Conservation (phyloP, 2,113 vertebrate species). For the Heterocephalus glaber region DNA sequence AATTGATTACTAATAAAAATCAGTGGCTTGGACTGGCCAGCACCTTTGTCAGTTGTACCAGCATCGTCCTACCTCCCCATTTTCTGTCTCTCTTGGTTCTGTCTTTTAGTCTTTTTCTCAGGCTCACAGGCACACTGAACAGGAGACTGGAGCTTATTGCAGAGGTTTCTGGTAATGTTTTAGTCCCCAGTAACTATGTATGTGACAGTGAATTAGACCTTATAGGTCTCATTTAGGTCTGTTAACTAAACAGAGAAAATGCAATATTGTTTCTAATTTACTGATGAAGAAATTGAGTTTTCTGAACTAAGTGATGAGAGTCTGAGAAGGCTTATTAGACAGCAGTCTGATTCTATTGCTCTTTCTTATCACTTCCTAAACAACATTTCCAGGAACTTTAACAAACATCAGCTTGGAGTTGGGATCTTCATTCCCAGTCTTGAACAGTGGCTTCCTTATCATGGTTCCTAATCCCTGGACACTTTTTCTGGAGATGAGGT, state of each 20-base stretch:
- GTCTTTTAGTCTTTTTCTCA: no score
- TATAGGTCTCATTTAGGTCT: not conserved
- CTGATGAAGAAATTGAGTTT: not conserved
- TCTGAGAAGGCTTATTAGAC: not conserved
- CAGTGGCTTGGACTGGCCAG: no score
- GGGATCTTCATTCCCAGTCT: not conserved
- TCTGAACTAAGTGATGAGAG: not conserved
- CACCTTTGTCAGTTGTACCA: no score
- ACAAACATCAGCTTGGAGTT: not conserved
- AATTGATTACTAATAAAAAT: no score
- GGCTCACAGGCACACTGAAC: no score
- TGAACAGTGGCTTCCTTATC: rapidly evolving
- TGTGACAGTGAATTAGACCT: rapidly evolving
- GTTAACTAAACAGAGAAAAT: not conserved
- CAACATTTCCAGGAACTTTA: not conserved
- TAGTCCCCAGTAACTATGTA: not conserved
- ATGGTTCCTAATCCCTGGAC: no score
- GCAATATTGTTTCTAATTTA: not conserved
- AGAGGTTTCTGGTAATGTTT: no score
- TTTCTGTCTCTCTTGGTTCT: no score
- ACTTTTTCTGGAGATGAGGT: not conserved
- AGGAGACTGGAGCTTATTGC: no score
- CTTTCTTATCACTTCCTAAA: not conserved
- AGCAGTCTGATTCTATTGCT: not conserved
- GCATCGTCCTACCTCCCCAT: no score